Evolutionary conservation across 2,888 invertebrate species (phyloP), one percentile per base, ranked within the genome.

Genomic region (Celastrina argiolus): DNA sequence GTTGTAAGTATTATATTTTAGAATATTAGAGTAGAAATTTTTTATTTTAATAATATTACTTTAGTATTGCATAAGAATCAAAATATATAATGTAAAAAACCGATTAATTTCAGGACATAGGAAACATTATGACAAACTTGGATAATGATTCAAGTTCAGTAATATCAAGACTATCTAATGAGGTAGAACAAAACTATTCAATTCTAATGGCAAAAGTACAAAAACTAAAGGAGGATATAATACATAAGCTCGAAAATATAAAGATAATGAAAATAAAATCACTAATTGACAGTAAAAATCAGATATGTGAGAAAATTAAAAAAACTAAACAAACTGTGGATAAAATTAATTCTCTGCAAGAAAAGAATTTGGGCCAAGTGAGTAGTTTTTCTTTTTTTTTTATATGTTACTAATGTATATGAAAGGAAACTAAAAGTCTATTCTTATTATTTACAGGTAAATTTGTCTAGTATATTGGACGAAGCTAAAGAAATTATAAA

Each of bases 161-260:
- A 7, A 80, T 83, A 22, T 71, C 82, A 1, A 79, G 75, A 74
- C 42, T 72, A 84, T 12, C 81, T 90, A 63, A 75, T 8, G 73
- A 76, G 14, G 82, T 93, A 5, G 88, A 88, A 58, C 89, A 91
- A 69, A 92, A 92, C 74, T 93, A 93, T 72, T 83, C 89, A 0
- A 84, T 91, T 69, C 76, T 93, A 0, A 88, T 88, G 69, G 91
- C 88, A 0, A 75, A 84, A 6, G 77, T 94, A 56, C 93, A 94
- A 76, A 87, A 86, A 64, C 79, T 91, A 56, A 94, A 94, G 72
- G 75, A 81, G 12, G 84, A 88, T 69, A 75, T 92, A 2, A 79
- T 87, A 1, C 76, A 81, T 5, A 76, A 80, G 18, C 71, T 92
- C 8, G 67, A 80, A 4, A 77, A 83, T 72, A 72, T 84, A 5